These are phyloP conservation scores for Hybos culiciformis DNA, from an alignment of 2,888 invertebrate species.

Conservation along the genomic window DNA sequence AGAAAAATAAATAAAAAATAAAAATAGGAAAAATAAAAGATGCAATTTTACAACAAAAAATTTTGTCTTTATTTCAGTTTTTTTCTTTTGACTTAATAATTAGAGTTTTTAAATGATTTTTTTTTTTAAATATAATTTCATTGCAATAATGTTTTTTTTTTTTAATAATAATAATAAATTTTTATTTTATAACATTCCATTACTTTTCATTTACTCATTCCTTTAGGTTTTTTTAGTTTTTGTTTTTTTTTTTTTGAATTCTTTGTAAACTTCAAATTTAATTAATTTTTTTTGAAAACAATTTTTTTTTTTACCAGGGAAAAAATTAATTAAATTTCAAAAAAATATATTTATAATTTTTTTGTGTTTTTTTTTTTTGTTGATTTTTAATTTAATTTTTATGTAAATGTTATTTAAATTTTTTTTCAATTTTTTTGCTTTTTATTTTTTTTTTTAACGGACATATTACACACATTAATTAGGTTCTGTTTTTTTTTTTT, in stretches of 20 bases:
- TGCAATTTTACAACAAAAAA: too few relatives aligned
- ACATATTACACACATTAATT: not conserved
- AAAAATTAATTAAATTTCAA: too few relatives aligned
- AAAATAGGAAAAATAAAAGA: constrained; percentile 18
- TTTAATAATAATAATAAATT: not conserved
- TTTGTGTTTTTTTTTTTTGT: not conserved
- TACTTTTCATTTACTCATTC: not conserved
- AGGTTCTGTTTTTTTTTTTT: not conserved
- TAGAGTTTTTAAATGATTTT: too few relatives aligned
- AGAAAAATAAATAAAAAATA: too few relatives aligned
- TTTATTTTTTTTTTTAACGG: not conserved
- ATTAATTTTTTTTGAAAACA: not conserved
- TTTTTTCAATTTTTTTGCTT: not conserved
- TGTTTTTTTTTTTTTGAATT: not conserved
- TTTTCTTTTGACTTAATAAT: too few relatives aligned
- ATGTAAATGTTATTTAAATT: not conserved
- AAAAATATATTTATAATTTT: not conserved
- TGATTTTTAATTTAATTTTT: not conserved
- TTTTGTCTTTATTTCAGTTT: not conserved
- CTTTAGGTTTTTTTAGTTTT: not conserved
- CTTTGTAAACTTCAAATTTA: not conserved
- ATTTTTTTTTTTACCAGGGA: not conserved
- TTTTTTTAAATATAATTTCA: not conserved
- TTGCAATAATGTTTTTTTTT: not conserved
- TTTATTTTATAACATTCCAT: not conserved